Conservation (phyloP, 2,888 invertebrate genomes). For the Sinodicranocentrus sp. region DNA sequence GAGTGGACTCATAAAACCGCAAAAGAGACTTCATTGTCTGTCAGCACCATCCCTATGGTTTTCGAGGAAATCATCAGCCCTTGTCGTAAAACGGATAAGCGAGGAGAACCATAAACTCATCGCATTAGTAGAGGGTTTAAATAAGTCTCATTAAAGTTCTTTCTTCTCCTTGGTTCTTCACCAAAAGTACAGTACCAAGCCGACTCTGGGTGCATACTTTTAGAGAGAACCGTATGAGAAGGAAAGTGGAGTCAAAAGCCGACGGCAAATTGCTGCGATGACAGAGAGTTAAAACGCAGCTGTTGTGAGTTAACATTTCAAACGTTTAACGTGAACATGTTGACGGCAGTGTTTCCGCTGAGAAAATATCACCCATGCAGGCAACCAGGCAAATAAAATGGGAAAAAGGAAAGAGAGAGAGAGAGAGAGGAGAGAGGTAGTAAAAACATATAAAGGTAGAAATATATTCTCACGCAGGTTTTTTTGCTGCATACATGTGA, state of each 20-base stretch:
- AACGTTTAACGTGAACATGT: slow-evolving; percentile 77
- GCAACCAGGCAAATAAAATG: slow-evolving; percentile 41
- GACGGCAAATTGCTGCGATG: slow-evolving; percentile 77
- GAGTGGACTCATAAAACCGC: slow-evolving; percentile 55
- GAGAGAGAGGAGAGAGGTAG: neutral
- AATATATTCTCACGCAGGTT: neutral
- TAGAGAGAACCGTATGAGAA: slow-evolving; percentile 7
- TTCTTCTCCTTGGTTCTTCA: neutral
- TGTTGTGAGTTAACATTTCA: slow-evolving; percentile 77
- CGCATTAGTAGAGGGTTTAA: slow-evolving; percentile 58
- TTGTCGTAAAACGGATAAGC: slow-evolving; percentile 46
- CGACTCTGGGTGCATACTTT: neutral
- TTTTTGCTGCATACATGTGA: neutral
- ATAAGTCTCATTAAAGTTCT: slow-evolving; percentile 58
- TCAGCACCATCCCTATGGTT: slow-evolving; percentile 6
- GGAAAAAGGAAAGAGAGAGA: neutral
- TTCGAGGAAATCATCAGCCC: slow-evolving; percentile 39
- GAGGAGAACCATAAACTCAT: slow-evolving; percentile 58
- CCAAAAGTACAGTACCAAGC: neutral
- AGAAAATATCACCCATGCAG: slow-evolving; percentile 65
- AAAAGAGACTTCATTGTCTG: slow-evolving; percentile 44
- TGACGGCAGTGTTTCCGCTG: slow-evolving; percentile 76
- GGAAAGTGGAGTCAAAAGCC: slow-evolving; percentile 52
- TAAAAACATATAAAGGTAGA: slow-evolving; percentile 17
- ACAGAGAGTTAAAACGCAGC: slow-evolving; percentile 76